phyloP scores from a whole-genome alignment of 1,140 invertebrate species.

The Drosophila parvula region DNA sequence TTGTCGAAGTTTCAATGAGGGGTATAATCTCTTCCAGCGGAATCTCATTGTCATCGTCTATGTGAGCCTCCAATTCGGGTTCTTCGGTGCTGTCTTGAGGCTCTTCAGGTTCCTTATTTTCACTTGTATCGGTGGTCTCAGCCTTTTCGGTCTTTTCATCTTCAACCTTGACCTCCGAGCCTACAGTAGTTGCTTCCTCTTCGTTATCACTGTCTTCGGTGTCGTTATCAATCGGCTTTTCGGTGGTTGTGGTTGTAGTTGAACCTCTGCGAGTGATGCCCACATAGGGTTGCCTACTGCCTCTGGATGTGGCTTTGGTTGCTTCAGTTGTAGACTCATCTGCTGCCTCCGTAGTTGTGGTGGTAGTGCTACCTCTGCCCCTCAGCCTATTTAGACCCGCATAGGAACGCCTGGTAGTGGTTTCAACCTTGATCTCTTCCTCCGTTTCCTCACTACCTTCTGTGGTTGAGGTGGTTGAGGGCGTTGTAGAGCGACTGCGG shows the following conservation, averaged over 20 bases:
- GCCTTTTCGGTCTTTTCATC: background rate
- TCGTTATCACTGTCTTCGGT: background rate
- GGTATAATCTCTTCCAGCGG: conserved; percentile 5
- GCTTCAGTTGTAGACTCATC: conserved; percentile 13
- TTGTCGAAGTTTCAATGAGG: background rate
- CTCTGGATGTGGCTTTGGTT: background rate
- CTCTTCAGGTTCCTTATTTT: background rate
- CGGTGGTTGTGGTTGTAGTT: conserved; percentile 28
- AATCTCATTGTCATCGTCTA: conserved; percentile 40
- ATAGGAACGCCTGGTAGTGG: conserved; percentile 25
- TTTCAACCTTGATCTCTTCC: conserved; percentile 8
- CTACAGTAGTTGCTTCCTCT: conserved; percentile 1
- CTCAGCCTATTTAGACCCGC: conserved; percentile 25
- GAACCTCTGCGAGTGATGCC: conserved; percentile 23
- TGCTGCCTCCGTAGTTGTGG: background rate
- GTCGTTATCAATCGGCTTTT: conserved; percentile 3
- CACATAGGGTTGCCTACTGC: conserved; percentile 27
- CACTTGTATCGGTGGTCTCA: too few species aligned
- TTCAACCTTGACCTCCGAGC: background rate
- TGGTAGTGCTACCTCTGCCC: conserved; percentile 19
- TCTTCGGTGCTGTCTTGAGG: conserved; percentile 17
- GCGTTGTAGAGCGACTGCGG: conserved; percentile 32
- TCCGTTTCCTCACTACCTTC: conserved; percentile 1
- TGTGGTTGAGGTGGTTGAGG: background rate
- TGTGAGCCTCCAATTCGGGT: conserved; percentile 22